A percentile compares a stretch with the other conserved stretches of the same genome.
These are phyloP conservation scores for Noctua fimbriata DNA, from an alignment of 2,888 invertebrate species.

Conservation along the genomic window DNA sequence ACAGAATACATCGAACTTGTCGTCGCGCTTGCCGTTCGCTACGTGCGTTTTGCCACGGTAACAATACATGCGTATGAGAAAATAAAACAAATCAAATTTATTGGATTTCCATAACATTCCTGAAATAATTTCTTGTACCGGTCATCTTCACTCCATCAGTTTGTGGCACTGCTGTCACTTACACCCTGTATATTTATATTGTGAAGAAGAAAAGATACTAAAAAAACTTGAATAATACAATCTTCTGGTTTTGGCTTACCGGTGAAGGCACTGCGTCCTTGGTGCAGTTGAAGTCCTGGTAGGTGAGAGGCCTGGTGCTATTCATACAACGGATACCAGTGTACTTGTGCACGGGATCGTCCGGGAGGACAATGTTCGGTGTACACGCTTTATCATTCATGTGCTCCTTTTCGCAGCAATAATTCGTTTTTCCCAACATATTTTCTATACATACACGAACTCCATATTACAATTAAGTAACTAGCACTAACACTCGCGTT, in stretches of 20 bases:
- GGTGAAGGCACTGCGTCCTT: constrained; percentile 62
- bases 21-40: no score
- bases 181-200: background rate
- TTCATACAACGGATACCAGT: constrained; percentile 70
- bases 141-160: no score
- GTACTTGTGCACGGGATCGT: constrained; percentile 70
- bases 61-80: no score
- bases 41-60: no score
- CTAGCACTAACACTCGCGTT: background rate
- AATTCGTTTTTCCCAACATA: constrained; percentile 58
- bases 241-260: constrained; percentile 11
- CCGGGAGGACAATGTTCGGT: constrained; percentile 63
- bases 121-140: no score
- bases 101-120: no score
- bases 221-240: background rate
- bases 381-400: constrained; percentile 64
- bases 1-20: no score
- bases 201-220: background rate
- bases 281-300: constrained; percentile 68
- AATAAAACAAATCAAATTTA: no score
- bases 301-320: constrained; percentile 70
- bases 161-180: no score
- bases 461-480: constrained; percentile 3
- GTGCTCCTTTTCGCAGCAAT: constrained; percentile 68
- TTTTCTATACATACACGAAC: constrained; percentile 62